phyloP scores from a whole-genome alignment of 2,888 invertebrate species.

The Spisula solida region DNA sequence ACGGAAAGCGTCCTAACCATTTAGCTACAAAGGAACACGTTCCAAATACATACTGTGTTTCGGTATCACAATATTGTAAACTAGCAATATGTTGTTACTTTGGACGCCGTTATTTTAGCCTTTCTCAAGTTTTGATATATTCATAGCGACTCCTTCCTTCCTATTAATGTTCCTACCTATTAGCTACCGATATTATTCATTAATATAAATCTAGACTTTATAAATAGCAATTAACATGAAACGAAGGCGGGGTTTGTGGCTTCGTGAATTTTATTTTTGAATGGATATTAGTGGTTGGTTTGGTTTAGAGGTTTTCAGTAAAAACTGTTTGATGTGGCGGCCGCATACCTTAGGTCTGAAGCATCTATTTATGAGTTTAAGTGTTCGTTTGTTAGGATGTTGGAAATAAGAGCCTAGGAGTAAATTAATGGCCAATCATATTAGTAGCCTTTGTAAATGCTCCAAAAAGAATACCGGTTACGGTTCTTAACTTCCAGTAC shows the following conservation, averaged over 20 bases:
- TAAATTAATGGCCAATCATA: slow-evolving; percentile 10
- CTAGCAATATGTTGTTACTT: too few species aligned
- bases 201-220: neutral
- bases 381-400: slow-evolving; percentile 1
- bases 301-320: neutral
- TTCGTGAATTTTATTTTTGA: neutral
- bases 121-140: neutral
- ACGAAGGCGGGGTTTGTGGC: slow-evolving; percentile 6
- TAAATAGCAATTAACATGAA: neutral
- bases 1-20: too few species aligned
- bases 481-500: slow-evolving; percentile 10
- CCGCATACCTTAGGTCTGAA: neutral
- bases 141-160: neutral
- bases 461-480: neutral
- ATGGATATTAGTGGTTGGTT: neutral
- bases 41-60: too few species aligned
- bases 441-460: neutral
- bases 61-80: too few species aligned
- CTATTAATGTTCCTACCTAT: neutral
- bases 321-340: neutral
- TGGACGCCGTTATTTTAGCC: too few species aligned
- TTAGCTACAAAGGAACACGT: too few species aligned
- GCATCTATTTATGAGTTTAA: neutral
- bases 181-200: neutral
- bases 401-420: neutral